phyloP scores from a whole-genome alignment of 2,113 vertebrate species.

The Petroica traversi region DNA sequence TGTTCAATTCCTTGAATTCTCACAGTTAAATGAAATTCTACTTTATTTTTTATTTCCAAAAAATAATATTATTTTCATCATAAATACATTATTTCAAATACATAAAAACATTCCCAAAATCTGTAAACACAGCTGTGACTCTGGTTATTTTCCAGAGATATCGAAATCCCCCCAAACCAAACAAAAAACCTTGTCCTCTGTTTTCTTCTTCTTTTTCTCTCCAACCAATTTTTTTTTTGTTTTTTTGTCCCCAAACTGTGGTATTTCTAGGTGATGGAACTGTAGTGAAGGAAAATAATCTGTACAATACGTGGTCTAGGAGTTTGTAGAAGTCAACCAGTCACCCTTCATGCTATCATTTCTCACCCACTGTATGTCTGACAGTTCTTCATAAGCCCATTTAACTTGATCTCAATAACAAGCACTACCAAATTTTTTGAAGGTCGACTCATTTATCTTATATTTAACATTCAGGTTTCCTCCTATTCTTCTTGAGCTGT shows the following conservation, averaged over 20 bases:
- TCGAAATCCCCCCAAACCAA: accelerated
- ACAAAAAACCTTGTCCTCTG: accelerated
- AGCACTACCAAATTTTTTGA: not conserved
- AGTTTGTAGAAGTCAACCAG: not conserved
- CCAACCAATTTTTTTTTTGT: too few species aligned
- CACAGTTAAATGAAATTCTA: not conserved
- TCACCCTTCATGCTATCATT: not conserved
- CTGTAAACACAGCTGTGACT: not conserved
- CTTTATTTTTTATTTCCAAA: not conserved
- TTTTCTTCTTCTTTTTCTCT: not conserved
- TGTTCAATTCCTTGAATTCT: not conserved
- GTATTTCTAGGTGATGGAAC: not conserved
- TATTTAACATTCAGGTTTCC: not conserved
- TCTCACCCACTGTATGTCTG: not conserved
- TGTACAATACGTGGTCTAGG: not conserved
- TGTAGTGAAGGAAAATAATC: not conserved
- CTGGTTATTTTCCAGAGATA: not conserved
- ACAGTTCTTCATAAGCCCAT: not conserved
- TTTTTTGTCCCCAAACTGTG: not conserved
- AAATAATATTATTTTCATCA: not conserved
- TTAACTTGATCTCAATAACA: not conserved
- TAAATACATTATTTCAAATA: not conserved
- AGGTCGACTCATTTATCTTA: not conserved
- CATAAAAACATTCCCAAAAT: not conserved
- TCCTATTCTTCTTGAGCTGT: not conserved